Evolutionary conservation across 2,888 invertebrate species (phyloP), one percentile per base, ranked within the genome.

Genomic region (Scelioninae gen. 1): DNA sequence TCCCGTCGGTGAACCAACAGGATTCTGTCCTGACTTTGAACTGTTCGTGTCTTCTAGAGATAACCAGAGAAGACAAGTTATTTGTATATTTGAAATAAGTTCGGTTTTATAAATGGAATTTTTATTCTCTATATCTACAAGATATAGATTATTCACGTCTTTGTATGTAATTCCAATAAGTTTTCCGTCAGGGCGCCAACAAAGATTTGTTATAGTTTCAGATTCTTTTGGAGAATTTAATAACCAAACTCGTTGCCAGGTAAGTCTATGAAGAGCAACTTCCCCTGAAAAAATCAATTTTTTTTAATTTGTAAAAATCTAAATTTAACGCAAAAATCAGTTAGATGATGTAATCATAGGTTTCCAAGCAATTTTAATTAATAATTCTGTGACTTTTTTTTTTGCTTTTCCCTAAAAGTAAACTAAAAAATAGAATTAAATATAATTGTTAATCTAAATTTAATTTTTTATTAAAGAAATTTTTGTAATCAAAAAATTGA

Each of bases 151-250:
- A 75, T 88, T 87, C 7, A 91, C 88, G 31, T 87, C 87, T 34
- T 87, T 83, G 45, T 92, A 92, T 40, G 85, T 88, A 23, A 94
- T 93, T 11, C 95, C 95, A 62, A 95, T 91, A 88, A 98, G 95
- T 93, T 98, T 98, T 86, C 98, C 98, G 94, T 99, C 98, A 7
- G 98, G 97, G 91, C 98, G 94, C 98, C 98, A 99, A 63, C 97
- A 95, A 90, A 99, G 94, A 10, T 96, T 95, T 82, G 94, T 95
- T 0, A 97, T 96, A 45, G 93, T 94, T 15, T 95, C 93, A 0
- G 88, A 87, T 91, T 98, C 97, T 84, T 95, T 95, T 5, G 95
- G 96, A 3, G 98, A 95, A 58, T 95, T 93, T 84, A 98, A 93
- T 69, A 95, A 95, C 96, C 98, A 98, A 8, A 98, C 98, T 92